These are phyloP conservation scores for Sciurus carolinensis DNA, from an alignment of 2,797 vertebrate species.

Conservation along the genomic window DNA sequence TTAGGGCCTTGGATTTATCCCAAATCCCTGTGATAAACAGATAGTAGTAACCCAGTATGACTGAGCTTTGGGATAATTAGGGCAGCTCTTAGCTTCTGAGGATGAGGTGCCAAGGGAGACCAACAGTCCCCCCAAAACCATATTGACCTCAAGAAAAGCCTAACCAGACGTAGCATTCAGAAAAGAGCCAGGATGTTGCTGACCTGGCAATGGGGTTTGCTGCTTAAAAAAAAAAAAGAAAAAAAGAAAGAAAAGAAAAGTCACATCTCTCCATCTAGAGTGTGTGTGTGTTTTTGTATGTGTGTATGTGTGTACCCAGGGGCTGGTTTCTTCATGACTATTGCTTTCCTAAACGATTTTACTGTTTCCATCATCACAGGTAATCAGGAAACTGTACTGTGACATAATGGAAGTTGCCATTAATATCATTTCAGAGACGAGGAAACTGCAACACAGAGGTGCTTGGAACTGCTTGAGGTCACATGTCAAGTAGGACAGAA, in stretches of 20 bases:
- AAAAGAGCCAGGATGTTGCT: not conserved
- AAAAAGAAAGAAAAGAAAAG: slow-evolving; percentile 5
- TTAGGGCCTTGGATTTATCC: not conserved
- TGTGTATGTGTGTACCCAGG: not conserved
- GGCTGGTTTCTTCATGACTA: slow-evolving; percentile 14
- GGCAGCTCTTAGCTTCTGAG: not conserved
- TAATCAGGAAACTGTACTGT: slow-evolving; percentile 40
- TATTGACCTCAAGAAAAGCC: not conserved
- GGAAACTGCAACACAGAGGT: not conserved
- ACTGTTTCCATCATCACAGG: slow-evolving; percentile 66
- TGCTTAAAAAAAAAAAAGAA: slow-evolving; percentile 17
- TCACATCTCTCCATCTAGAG: not conserved
- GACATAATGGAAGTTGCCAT: slow-evolving; percentile 56
- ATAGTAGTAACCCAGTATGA: not conserved
- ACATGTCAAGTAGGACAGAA: not conserved
- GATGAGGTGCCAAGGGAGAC: not conserved
- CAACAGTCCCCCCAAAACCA: not conserved
- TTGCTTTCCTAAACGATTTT: slow-evolving; percentile 59
- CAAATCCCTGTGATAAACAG: not conserved
- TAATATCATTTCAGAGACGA: slow-evolving; percentile 58
- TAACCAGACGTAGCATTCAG: not conserved
- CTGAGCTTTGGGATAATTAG: not conserved
- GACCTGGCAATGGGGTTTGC: not conserved
- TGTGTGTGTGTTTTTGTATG: not conserved
- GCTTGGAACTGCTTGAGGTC: not conserved